phyloP scores from a whole-genome alignment of 2,888 invertebrate species.

The Melieria picta region DNA sequence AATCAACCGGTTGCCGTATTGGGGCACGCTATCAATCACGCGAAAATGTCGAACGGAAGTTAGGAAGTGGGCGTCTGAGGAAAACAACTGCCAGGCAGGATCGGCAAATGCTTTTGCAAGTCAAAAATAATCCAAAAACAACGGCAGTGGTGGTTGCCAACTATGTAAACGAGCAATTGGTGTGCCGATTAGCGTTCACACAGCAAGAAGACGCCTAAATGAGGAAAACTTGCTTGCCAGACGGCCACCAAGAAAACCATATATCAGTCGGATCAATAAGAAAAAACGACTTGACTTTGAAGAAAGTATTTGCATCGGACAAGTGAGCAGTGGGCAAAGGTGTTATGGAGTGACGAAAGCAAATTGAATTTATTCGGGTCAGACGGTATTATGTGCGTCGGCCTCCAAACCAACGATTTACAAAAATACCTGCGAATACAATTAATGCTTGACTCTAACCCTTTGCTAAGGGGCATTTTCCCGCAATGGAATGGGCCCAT shows the following conservation, averaged over 20 bases:
- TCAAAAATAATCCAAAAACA: neutral
- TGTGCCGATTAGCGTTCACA: neutral
- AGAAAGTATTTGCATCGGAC: too few species aligned
- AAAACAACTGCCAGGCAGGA: neutral
- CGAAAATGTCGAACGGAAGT: neutral
- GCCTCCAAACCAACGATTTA: too few species aligned
- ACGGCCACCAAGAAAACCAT: too few species aligned
- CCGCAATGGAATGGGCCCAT: neutral
- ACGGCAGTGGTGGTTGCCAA: neutral
- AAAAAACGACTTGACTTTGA: too few species aligned
- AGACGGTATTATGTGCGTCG: too few species aligned
- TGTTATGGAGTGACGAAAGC: too few species aligned
- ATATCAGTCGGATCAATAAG: too few species aligned
- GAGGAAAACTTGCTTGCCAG: neutral
- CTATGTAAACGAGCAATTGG: neutral
- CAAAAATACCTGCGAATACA: too few species aligned
- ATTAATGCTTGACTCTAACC: too few species aligned
- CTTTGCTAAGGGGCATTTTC: neutral
- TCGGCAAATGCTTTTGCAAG: neutral
- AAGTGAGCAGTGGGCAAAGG: too few species aligned
- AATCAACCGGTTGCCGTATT: neutral
- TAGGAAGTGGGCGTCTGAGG: neutral
- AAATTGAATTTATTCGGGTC: too few species aligned
- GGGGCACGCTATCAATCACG: neutral
- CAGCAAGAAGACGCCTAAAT: neutral